A percentile compares a stretch with the other conserved stretches of the same genome.
Conservation (phyloP, 1,140 invertebrate species). For the Nephila pilipes region DNA sequence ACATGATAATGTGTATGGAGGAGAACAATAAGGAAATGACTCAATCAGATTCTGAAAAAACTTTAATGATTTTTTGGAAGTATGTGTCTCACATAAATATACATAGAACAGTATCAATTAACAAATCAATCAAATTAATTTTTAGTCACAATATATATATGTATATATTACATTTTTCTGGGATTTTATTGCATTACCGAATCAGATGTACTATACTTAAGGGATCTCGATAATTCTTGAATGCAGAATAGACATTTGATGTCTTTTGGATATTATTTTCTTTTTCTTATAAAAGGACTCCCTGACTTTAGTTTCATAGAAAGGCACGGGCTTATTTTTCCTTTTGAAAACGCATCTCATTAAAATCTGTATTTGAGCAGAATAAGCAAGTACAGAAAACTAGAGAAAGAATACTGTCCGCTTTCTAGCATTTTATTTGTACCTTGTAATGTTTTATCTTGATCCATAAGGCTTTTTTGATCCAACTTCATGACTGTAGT, state of each 20-base stretch:
- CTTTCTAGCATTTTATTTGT: not conserved
- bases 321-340: not conserved
- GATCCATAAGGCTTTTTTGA: conserved; percentile 23
- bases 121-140: too few species aligned
- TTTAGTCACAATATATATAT: too few species aligned
- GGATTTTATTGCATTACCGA: too few species aligned
- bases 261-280: too few species aligned
- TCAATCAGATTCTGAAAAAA: not conserved
- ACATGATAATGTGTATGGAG: too few species aligned
- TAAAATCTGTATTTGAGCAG: conserved; percentile 24
- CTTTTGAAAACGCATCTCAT: not conserved
- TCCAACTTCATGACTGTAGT: not conserved
- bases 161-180: too few species aligned
- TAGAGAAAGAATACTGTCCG: not conserved
- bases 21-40: not conserved
- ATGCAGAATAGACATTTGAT: too few species aligned
- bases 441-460: not conserved
- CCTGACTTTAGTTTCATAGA: not conserved
- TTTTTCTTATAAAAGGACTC: too few species aligned
- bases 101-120: not conserved
- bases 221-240: too few species aligned
- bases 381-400: not conserved
- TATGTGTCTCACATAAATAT: not conserved
- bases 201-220: too few species aligned
- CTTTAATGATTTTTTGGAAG: conserved; percentile 1